Evolutionary conservation across 2,113 vertebrate genomes (phyloP), one percentile per base, ranked within the genome.

Genomic region (Turdus rufiventris): DNA sequence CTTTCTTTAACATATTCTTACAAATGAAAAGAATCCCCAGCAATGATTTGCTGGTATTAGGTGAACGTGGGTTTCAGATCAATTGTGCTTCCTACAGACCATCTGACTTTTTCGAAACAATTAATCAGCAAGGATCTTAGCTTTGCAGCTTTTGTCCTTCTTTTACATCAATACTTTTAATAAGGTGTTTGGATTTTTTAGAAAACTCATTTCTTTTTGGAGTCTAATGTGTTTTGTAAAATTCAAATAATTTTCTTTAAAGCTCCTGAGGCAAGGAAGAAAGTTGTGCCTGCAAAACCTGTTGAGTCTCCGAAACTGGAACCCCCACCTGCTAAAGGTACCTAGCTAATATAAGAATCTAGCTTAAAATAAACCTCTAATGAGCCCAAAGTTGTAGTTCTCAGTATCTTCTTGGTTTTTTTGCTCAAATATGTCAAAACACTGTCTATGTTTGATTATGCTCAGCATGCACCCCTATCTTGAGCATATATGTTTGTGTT

Each of bases 251-350:
- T 97, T 95, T 97, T 98, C 95, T 97, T 98, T 96, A 96, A 98
- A 98, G 98, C 97, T 97, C 97, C 97, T 94, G 94, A 87, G 23
- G 29, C 89, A 33, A 98, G 84, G 94, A 98, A 97, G 97, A 98
- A 97, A 92, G 91, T 75, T 92, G 77, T 93, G 75, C 84, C 96
- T 73, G 97, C 94, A 96, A 98, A 98, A 91, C 96, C 97, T 47
- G 95, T 11, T 74, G 95, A 97, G 80, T 75, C 97, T 93, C 95
- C 97, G 1, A 98, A 98, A 96, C 9, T 98, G 92, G 98, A 97
- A 92, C 96, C 97, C 24, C 95, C 93, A 72, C 98, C 98, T 89
- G 86, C 85, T 43, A 98, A 98, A 98, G 98, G 98, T 98, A 98
- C 77, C 79, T 96, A 62, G 19, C 26, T 72, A 57, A 71, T 73